A percentile compares a stretch with the other conserved stretches of the same genome.
Conservation (phyloP, 2,797 vertebrate genomes). For the Acrossocheilus wenchowensis region DNA sequence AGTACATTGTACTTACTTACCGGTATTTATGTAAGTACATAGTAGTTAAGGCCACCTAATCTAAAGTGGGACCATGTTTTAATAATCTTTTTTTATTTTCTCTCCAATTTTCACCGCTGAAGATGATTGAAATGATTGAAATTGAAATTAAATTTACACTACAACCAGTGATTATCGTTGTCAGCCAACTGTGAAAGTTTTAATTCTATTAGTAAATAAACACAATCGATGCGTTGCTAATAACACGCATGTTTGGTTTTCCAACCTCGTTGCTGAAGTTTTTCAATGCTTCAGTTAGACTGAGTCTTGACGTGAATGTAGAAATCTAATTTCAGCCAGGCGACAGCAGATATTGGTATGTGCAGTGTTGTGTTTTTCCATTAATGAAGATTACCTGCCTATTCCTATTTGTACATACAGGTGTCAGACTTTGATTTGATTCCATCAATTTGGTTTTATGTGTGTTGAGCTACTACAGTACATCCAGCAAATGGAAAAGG, state of each 20-base stretch:
- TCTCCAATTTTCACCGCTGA: background rate
- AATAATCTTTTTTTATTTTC: background rate
- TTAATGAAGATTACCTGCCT: constrained; percentile 81
- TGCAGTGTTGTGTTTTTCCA: constrained; percentile 78
- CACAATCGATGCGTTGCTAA: constrained; percentile 14
- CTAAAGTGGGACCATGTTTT: background rate
- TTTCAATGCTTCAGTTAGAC: constrained; percentile 70
- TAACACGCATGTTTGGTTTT: constrained; percentile 33
- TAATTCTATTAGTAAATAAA: constrained; percentile 24
- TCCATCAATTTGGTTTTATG: constrained; percentile 80
- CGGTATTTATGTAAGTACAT: background rate
- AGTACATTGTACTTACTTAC: background rate
- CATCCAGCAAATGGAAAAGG: constrained; percentile 73
- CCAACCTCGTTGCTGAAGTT: constrained; percentile 37
- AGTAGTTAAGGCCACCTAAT: background rate
- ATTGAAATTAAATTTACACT: background rate
- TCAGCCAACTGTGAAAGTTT: constrained; percentile 10
- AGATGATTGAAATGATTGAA: background rate
- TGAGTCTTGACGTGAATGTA: constrained; percentile 81
- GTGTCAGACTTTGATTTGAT: constrained; percentile 81
- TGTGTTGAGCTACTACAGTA: constrained; percentile 71
- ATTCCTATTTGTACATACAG: constrained; percentile 82
- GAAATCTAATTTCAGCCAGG: constrained; percentile 82
- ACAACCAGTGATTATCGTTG: constrained; percentile 6
- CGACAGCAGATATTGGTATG: constrained; percentile 76